Evolutionary conservation across 1,140 invertebrate genomes (phyloP), one percentile per base, ranked within the genome.

Genomic region (Bombus consobrinus): DNA sequence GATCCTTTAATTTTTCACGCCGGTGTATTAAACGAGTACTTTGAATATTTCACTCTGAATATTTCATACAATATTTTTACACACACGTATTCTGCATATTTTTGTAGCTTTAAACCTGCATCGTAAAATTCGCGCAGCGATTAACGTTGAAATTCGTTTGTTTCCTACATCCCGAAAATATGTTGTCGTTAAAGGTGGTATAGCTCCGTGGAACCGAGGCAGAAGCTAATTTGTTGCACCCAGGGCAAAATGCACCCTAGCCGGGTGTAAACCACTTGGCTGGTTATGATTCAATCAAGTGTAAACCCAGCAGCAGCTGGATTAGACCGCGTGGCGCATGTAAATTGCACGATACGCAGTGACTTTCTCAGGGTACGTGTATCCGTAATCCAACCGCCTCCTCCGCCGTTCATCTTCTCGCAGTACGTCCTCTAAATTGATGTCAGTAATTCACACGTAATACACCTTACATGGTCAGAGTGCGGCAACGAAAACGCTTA

Each of bases 241-340:
- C 68, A 34, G 53, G 53, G 74, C 57, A 39, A 85, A 79, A 75
- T 66, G 59, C 76, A 69, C 43, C 62, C 37, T 37, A 15, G 81
- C 71, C 22, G 41, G 71, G 41, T 57, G 81, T 71, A 66, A 68
- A 76, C 72, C 75, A 81, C 87, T 76, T 78, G 57, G 83, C 62
- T 83, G 75, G 79, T 90, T 82, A 83, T 85, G 87, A 88, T 90
- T 87, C 83, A 90, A 89, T 83, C 81, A 87, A 85, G 79, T 87
- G 81, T 82, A 89, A 89, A 89, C 76, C 66, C 28, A 37, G 68
- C 15, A 81, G 74, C 81, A 85, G 82, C 64, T 43, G 66, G 77
- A 59, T 80, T 76, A 83, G 64, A 64, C 37, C 69, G 64, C 62
- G 43, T 39, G 74, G 72, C 69, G 85, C 64, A 79, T 86, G 77